Evolutionary conservation across 2,797 vertebrate species (phyloP), one percentile per base, ranked within the genome.

Genomic region (Tapirus indicus): DNA sequence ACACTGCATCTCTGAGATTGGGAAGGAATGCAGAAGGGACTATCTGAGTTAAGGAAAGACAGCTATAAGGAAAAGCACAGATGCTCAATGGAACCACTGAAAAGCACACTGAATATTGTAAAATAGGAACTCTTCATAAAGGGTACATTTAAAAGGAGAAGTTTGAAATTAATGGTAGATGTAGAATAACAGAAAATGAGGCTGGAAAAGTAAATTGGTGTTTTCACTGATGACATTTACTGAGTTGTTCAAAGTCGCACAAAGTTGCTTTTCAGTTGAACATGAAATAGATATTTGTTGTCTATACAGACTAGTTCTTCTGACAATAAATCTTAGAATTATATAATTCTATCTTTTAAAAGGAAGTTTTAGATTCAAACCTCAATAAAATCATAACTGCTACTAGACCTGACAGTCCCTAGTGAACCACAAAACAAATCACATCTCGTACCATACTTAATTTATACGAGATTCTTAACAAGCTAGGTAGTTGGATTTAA

Each of bases 401-500:
- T 79, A 18, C 60, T 89, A 74, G 49, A 91, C 4, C 20, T 83
- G 27, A 95, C 10, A 62, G 23, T 80, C 92, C 52, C 38, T 78
- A 62, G 52, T 84, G 58, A 79, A 71, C 56, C 6, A 92, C 44
- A 95, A 93, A 96, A 94, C n/a, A 90, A 35, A 89, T 56, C 23
- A 94, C 8, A 79, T 94, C 52, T 80, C 1, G 0, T 64, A 82
- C 92, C 86, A 91, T 68, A 91, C 83, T 94, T 93, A 82, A 96
- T 96, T 93, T 89, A 95, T 68, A 95, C 27, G 97, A n/a, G 47
- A 89, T 86, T 88, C 49, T 85, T 93, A 97, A 96, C n/a, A 92
- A 90, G 49, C 7, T 71, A 56, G 14, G 49, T 96, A 88, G 74
- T 29, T 90, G n/a, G 6, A 38, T 78, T 93, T 97, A 95, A 94